A percentile compares a stretch with the other conserved stretches of the same genome.
phyloP scores from a whole-genome alignment of 30 jellyfish, hydroid and myxozoan genomes.

The Chironex yamaguchii region DNA sequence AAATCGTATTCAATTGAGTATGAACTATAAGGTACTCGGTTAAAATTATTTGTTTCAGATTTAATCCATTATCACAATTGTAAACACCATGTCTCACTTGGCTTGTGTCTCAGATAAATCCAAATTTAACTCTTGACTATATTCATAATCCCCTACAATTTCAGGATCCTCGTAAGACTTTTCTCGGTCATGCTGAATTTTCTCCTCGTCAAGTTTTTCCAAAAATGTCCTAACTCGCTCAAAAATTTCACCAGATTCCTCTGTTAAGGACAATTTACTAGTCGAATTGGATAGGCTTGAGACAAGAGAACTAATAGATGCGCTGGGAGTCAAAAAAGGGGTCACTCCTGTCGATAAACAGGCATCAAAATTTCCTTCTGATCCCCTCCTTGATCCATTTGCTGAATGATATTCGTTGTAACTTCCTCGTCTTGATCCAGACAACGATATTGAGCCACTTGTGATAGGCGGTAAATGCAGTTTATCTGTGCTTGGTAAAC shows the following conservation, averaged over 20 bases:
- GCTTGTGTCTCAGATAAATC: too few species aligned
- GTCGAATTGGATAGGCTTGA: slow-evolving; percentile 80
- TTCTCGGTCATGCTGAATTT: slow-evolving; percentile 55
- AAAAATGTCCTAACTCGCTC: slow-evolving; percentile 74
- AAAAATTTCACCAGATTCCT: slow-evolving; percentile 74
- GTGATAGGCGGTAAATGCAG: neutral
- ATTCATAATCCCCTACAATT: too few species aligned
- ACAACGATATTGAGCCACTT: neutral
- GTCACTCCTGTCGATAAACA: slow-evolving; percentile 5
- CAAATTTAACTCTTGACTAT: too few species aligned
- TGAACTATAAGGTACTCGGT: too few species aligned
- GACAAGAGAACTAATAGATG: slow-evolving; percentile 74
- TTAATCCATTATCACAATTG: too few species aligned
- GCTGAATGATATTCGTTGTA: neutral
- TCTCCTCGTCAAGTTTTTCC: slow-evolving; percentile 66
- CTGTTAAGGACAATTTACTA: slow-evolving; percentile 16
- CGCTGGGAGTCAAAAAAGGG: slow-evolving; percentile 76
- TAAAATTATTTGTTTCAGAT: too few species aligned
- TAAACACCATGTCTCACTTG: too few species aligned
- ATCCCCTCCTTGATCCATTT: neutral
- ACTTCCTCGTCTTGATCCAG: neutral
- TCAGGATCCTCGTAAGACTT: slow-evolving; percentile 9
- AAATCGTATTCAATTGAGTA: too few species aligned
- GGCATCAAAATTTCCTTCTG: neutral
- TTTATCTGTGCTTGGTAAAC: neutral